Base-by-base conservation (phyloP, 2,113 vertebrate species). In the Megaptera novaeangliae region DNA sequence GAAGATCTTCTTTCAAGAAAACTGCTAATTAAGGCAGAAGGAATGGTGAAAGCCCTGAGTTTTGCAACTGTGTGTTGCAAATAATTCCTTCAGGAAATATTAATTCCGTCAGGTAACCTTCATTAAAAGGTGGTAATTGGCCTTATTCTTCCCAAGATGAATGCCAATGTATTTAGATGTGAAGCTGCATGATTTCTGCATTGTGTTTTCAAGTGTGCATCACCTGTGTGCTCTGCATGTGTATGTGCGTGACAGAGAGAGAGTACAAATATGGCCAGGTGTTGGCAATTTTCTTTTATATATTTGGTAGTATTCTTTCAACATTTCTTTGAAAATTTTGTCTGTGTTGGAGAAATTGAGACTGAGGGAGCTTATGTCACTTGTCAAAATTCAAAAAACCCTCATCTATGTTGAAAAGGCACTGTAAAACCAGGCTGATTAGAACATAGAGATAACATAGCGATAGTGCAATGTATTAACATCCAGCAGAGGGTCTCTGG, bases 161-260 rank as follows among this genome's bases (percentile, higher is more conserved):
- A 64, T 13, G 15, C 10, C 10, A 0, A 1, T 20, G 13, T 5
- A 12, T 61, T 66, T 36, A 20, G 15, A 41, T 0, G 34, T 14
- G n/a, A 85, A 66, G 39, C 2, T 1, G 1, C 3, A 0, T 4
- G 12, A 15, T 14, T 80, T 75, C 12, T 6, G 15, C 11, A 34
- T 13, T 72, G 44, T 25, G 20, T 2, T 59, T 92, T 57, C n/a
- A 72, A 25, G 23, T 9, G 25, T 21, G 3, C 5, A 1, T 41
- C 27, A 71, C 21, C 0, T n/a, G 71, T 72, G 15, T 49, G 17
- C 14, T 77, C 1, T 25, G 18, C 15, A 25, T 69, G 3, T 69
- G 49, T 49, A 31, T 39, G 29, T n/a, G 29, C 2, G 17, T n/a
- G 59, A 27, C 23, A 10, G 66, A n/a, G 14, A 63, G 18, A 31